Conservation (phyloP, 2,888 invertebrate genomes). For the Cephus spinipes region DNA sequence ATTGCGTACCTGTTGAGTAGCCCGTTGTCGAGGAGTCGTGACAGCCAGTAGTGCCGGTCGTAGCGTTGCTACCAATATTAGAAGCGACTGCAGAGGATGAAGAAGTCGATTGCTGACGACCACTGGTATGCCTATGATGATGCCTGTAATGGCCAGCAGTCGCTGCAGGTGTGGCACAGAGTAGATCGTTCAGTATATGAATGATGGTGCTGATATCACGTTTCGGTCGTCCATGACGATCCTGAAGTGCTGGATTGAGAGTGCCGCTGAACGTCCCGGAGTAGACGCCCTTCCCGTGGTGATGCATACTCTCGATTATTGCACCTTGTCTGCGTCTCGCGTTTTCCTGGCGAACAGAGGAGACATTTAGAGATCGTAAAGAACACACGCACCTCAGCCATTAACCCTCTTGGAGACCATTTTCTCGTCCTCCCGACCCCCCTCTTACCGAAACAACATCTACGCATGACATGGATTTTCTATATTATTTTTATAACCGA, state of each 20-base stretch:
- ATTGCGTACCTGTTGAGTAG: constrained; percentile 48
- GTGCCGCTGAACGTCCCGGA: constrained; percentile 97
- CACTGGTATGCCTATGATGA: constrained; percentile 56
- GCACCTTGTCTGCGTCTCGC: constrained; percentile 74
- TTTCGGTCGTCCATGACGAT: constrained; percentile 90
- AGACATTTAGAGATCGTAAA: too few species aligned
- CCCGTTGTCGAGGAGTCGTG: constrained; percentile 43
- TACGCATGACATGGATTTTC: too few species aligned
- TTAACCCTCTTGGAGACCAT: too few species aligned
- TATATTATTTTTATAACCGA: too few species aligned
- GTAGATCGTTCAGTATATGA: constrained; percentile 93
- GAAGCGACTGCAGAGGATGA: constrained; percentile 30
- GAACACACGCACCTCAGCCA: too few species aligned
- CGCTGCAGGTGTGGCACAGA: constrained; percentile 84
- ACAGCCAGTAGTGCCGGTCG: constrained; percentile 34
- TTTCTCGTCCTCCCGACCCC: too few species aligned
- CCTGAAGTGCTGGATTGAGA: constrained; percentile 92
- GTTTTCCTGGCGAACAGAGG: constrained; percentile 50
- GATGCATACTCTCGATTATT: constrained; percentile 92
- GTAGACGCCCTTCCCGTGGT: constrained; percentile 94
- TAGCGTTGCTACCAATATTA: constrained; percentile 20
- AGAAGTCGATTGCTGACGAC: constrained; percentile 49
- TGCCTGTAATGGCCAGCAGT: constrained; percentile 59
- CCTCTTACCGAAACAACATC: too few species aligned
- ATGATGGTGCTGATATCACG: constrained; percentile 95